A percentile compares a stretch with the other conserved stretches of the same genome.
These are phyloP conservation scores for Silurus meridionalis DNA, from an alignment of 2,113 vertebrate genomes.

Conservation along the genomic window DNA sequence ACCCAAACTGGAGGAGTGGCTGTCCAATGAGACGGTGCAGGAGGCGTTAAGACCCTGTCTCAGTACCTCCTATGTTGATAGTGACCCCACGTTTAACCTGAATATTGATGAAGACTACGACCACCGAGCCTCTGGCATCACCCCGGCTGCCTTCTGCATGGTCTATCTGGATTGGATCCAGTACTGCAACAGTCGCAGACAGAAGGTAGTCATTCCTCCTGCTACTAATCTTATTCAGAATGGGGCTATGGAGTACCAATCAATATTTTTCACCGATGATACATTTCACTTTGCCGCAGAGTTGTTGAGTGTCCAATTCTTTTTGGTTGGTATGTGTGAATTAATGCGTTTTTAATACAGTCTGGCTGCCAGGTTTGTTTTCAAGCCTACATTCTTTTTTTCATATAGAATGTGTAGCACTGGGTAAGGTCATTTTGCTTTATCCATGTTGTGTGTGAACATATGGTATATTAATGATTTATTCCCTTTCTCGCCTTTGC, in stretches of 20 bases:
- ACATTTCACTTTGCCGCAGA: background rate
- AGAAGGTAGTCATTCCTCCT: slow-evolving; percentile 68
- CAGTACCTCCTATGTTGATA: slow-evolving; percentile 79
- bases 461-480: background rate
- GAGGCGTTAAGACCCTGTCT: slow-evolving; percentile 80
- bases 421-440: background rate
- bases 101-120: slow-evolving; percentile 92
- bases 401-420: background rate
- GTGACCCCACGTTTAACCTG: slow-evolving; percentile 87
- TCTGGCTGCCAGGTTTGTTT: background rate
- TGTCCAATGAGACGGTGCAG: slow-evolving; percentile 77
- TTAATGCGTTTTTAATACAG: background rate
- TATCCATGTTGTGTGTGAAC: background rate
- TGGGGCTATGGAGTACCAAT: background rate
- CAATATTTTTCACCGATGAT: background rate
- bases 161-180: slow-evolving; percentile 90
- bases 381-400: background rate
- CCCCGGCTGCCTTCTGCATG: slow-evolving; percentile 80
- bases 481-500: slow-evolving; percentile 9
- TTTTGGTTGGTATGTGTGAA: background rate
- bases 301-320: background rate
- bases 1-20: slow-evolving; percentile 83
- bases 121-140: slow-evolving; percentile 83
- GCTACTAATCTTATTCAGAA: background rate
- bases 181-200: slow-evolving; percentile 83